Percentiles rank a stretch among this genome's conserved stretches.
Conservation (phyloP, 2,888 invertebrate genomes). For the Sinhomidia bicolor region DNA sequence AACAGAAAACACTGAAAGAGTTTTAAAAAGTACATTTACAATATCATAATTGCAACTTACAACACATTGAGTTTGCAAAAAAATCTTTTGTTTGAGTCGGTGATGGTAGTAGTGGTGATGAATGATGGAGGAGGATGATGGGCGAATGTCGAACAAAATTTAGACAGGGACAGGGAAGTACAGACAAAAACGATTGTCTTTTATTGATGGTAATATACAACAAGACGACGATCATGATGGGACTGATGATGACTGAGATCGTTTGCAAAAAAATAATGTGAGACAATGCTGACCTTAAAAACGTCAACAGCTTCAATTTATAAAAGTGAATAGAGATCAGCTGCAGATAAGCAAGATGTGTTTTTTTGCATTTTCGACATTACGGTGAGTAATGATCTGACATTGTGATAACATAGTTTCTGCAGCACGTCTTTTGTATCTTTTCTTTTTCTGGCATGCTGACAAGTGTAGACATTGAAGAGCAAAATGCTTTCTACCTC, state of each 20-base stretch:
- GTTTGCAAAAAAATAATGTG: constrained; percentile 1
- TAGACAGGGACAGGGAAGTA: not conserved
- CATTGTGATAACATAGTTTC: not conserved
- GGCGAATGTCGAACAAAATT: not conserved
- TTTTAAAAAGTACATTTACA: not conserved
- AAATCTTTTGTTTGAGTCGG: too few species aligned
- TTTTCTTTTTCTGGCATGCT: constrained; percentile 22
- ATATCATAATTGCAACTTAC: not conserved
- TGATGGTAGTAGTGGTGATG: not conserved
- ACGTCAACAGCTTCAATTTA: not conserved
- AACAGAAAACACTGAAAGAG: not conserved
- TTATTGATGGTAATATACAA: not conserved
- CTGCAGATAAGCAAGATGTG: not conserved
- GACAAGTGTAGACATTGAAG: constrained; percentile 52
- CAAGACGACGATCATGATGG: not conserved
- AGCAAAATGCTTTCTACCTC: too few species aligned
- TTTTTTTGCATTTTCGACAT: not conserved
- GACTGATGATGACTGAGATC: not conserved
- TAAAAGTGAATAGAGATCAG: not conserved
- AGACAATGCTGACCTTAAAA: constrained; percentile 4
- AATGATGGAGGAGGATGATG: not conserved
- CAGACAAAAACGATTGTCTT: not conserved
- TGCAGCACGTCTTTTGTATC: not conserved
- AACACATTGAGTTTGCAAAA: not conserved
- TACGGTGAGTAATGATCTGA: not conserved